These are phyloP conservation scores for Crotalus viridis DNA, from an alignment of 2,113 vertebrate genomes.

Conservation along the genomic window DNA sequence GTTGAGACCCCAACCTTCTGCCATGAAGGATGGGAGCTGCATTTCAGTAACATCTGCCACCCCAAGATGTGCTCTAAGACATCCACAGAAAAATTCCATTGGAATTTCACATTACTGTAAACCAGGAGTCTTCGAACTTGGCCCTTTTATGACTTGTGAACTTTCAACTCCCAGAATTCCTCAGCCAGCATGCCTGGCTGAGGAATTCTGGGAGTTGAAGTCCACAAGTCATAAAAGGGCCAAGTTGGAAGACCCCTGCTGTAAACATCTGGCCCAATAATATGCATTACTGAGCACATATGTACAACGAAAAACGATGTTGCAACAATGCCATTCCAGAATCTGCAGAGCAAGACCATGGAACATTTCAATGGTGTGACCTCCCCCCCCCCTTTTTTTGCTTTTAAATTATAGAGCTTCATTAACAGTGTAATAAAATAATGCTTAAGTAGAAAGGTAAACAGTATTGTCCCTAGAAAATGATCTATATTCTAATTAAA, in stretches of 20 bases:
- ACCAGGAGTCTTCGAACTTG: no score
- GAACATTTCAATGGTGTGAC: slow-evolving; percentile 30
- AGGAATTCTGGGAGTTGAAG: no score
- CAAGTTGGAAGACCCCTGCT: no score
- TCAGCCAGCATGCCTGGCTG: no score
- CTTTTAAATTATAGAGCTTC: slow-evolving; percentile 37
- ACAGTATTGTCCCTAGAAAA: slow-evolving; percentile 69
- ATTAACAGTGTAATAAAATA: slow-evolving; percentile 50
- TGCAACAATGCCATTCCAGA: slow-evolving; percentile 43
- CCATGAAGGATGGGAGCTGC: neutral
- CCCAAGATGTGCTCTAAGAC: neutral
- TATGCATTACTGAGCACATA: slow-evolving; percentile 45
- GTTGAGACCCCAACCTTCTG: neutral
- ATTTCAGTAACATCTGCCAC: neutral
- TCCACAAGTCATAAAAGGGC: no score
- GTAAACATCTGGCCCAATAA: slow-evolving; percentile 33
- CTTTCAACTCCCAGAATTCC: no score
- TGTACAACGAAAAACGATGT: slow-evolving; percentile 28
- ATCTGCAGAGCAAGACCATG: slow-evolving; percentile 26
- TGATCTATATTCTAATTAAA: slow-evolving; percentile 54
- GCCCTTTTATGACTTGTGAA: no score
- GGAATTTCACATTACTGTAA: slow-evolving; percentile 8
- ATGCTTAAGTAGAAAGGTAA: slow-evolving; percentile 74
- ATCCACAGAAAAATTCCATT: neutral
- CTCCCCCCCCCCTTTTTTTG: neutral